phyloP scores from a whole-genome alignment of 2,797 vertebrate genomes.

The Pogonophryne albipinna region DNA sequence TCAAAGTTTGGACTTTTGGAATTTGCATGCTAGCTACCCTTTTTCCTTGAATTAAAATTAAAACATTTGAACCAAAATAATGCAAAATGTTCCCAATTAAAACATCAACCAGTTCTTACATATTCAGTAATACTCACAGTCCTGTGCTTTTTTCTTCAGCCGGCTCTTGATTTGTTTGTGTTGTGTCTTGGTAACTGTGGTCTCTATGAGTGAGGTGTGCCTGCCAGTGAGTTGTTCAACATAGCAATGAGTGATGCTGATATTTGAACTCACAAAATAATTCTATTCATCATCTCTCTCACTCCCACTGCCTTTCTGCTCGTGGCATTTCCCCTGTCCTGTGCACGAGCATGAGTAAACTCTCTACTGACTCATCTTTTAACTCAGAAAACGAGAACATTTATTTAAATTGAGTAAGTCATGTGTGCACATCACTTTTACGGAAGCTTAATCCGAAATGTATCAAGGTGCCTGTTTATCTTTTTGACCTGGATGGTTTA shows the following conservation, averaged over 20 bases:
- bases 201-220: constrained; percentile 52
- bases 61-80: not conserved
- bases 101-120: not conserved
- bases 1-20: too few species aligned
- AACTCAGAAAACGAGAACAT: not conserved
- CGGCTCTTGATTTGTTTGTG: constrained; percentile 66
- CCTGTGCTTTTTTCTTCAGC: constrained; percentile 30
- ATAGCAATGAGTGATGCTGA: constrained; percentile 37
- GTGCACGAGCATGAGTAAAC: too few species aligned
- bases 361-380: too few species aligned
- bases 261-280: too few species aligned
- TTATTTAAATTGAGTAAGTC: not conserved
- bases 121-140: constrained; percentile 52
- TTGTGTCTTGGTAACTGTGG: constrained; percentile 79
- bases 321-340: too few species aligned
- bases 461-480: not conserved
- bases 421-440: too few species aligned
- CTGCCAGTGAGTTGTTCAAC: constrained; percentile 60
- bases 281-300: too few species aligned
- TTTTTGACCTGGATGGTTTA: not conserved
- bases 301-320: too few species aligned
- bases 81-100: not conserved
- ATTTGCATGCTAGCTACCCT: too few species aligned
- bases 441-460: not conserved
- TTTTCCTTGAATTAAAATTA: too few species aligned